Evolutionary conservation across 1,140 invertebrate species (phyloP).

Genomic region (Drosophila nasuta): DNA sequence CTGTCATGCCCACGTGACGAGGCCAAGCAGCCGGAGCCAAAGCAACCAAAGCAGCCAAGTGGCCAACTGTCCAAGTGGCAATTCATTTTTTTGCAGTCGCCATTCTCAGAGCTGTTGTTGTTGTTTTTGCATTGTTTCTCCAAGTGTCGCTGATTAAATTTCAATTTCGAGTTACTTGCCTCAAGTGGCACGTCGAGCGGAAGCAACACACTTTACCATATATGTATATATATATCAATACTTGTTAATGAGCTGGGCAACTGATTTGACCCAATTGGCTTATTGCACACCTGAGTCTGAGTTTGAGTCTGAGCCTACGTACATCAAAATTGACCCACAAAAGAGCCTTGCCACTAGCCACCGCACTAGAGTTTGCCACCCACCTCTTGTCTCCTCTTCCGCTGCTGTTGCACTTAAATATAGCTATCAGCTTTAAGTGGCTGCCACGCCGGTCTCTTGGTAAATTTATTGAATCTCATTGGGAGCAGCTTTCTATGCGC

Average conservation of each 20-base stretch:
- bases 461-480: conserved; percentile 81
- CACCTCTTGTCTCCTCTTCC: neutral
- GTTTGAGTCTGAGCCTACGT: neutral
- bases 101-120: conserved; percentile 6
- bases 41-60: conserved; percentile 31
- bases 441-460: conserved; percentile 51
- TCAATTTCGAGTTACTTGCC: conserved; percentile 51
- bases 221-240: conserved; percentile 36
- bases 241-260: conserved; percentile 51
- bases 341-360: conserved; percentile 54
- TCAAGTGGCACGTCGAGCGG: conserved; percentile 32
- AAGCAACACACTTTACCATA: conserved; percentile 18
- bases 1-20: conserved; percentile 77
- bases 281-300: conserved; percentile 28
- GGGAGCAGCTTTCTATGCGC: conserved; percentile 76
- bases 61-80: conserved; percentile 57
- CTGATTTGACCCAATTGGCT: conserved; percentile 51
- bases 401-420: conserved; percentile 65
- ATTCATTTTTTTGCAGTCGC: conserved; percentile 42
- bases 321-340: conserved; percentile 46
- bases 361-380: neutral
- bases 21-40: conserved; percentile 51
- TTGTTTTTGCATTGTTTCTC: conserved; percentile 45
- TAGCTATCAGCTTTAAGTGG: conserved; percentile 81
- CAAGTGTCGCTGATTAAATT: conserved; percentile 63